Evolutionary conservation across 2,888 invertebrate genomes (phyloP).

Genomic region (Drosophila setosimentum): DNA sequence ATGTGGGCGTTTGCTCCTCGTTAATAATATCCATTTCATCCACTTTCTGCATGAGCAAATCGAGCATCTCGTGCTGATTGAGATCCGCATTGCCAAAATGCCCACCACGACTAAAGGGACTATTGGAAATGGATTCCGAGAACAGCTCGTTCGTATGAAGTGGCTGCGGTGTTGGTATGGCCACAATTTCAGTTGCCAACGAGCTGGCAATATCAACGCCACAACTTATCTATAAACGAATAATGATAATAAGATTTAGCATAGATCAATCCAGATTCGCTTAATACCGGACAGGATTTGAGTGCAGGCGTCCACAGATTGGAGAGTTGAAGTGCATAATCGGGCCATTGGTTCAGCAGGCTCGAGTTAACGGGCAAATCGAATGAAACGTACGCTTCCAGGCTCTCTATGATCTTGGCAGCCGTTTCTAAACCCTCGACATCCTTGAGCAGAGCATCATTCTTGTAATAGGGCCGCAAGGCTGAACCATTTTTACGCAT

Average conservation of each 20-base stretch:
- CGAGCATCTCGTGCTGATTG: constrained; percentile 80
- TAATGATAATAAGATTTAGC: background rate
- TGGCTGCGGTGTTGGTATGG: constrained; percentile 83
- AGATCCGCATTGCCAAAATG: constrained; percentile 78
- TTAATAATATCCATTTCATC: constrained; percentile 84
- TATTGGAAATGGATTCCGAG: constrained; percentile 84
- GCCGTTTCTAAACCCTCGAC: constrained; percentile 92
- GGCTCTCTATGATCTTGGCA: constrained; percentile 90
- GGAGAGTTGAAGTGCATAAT: constrained; percentile 92
- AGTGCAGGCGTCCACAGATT: constrained; percentile 94
- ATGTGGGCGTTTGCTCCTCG: constrained; percentile 83
- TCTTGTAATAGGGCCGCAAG: constrained; percentile 93
- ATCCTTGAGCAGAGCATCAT: constrained; percentile 93
- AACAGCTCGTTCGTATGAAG: constrained; percentile 83
- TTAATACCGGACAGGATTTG: constrained; percentile 88
- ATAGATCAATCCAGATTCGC: background rate
- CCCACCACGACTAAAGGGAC: constrained; percentile 82
- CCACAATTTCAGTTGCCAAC: constrained; percentile 85
- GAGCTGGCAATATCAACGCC: constrained; percentile 92
- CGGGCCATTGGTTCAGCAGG: constrained; percentile 95
- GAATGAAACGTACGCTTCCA: constrained; percentile 91
- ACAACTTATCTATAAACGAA: constrained; percentile 86
- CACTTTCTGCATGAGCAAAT: constrained; percentile 84
- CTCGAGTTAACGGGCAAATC: constrained; percentile 93
- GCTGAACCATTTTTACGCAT: constrained; percentile 91